Conservation (phyloP, 2,113 vertebrate genomes). For the Lipotes vexillifer region DNA sequence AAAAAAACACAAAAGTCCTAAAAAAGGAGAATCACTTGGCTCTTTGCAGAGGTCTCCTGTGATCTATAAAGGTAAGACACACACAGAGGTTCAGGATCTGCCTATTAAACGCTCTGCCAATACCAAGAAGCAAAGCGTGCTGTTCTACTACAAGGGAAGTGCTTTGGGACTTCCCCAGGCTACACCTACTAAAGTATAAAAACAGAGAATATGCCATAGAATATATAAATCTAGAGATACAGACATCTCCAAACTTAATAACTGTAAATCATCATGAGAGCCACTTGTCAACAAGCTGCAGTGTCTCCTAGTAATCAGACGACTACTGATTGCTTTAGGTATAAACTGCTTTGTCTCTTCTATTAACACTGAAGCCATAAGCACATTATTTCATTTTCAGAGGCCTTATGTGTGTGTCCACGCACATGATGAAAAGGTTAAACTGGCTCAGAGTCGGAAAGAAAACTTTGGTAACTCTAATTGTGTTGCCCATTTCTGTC, state of each 20-base stretch:
- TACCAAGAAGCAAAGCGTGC: not conserved
- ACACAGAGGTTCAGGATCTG: not conserved
- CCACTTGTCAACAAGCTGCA: not conserved
- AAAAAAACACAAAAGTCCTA: not conserved
- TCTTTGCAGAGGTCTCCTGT: not conserved
- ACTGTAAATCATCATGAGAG: constrained; percentile 9
- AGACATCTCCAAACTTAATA: not conserved
- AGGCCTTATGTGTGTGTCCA: not conserved
- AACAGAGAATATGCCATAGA: not conserved
- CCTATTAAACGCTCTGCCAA: not conserved
- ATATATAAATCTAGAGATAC: not conserved
- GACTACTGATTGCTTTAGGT: not conserved
- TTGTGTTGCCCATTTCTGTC: constrained; percentile 23
- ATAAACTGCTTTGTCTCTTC: not conserved
- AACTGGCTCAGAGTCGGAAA: not conserved
- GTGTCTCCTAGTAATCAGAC: not conserved
- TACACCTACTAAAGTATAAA: not conserved
- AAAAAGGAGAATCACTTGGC: not conserved
- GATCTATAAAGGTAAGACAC: not conserved
- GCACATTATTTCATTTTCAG: constrained; percentile 9
- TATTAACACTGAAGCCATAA: constrained; percentile 5
- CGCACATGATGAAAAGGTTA: not conserved
- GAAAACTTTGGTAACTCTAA: not conserved
- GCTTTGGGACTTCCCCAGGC: not conserved
- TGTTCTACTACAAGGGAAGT: not conserved